phyloP scores from a whole-genome alignment of 2,797 vertebrate genomes.

The Gastrophryne carolinensis region DNA sequence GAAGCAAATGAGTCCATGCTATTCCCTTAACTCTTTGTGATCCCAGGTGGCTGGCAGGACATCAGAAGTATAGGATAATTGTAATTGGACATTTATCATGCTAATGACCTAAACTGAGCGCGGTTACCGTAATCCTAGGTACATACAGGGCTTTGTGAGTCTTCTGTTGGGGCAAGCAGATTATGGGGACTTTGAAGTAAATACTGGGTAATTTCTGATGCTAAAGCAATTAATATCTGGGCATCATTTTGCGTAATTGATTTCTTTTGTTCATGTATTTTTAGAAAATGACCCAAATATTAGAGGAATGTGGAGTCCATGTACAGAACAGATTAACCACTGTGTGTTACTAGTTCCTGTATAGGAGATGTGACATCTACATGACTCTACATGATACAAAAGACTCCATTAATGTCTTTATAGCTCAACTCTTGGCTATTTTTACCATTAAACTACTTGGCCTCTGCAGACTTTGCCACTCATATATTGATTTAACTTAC shows the following conservation, averaged over 20 bases:
- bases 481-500: too few relatives aligned
- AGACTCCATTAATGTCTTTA: too few relatives aligned
- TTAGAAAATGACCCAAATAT: neutral
- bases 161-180: neutral
- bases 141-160: neutral
- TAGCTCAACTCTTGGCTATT: too few relatives aligned
- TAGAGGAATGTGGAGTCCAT: neutral
- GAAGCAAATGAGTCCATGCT: constrained; percentile 3
- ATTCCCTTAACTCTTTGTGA: neutral
- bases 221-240: constrained; percentile 12
- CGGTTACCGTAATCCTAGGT: constrained; percentile 28
- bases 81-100: constrained; percentile 15
- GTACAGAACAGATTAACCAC: too few relatives aligned
- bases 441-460: too few relatives aligned
- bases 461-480: too few relatives aligned
- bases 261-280: neutral
- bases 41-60: constrained; percentile 15
- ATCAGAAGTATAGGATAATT: constrained; percentile 31
- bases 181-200: constrained; percentile 18
- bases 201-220: constrained; percentile 12
- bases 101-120: constrained; percentile 27
- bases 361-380: too few relatives aligned
- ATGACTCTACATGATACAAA: too few relatives aligned
- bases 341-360: too few relatives aligned
- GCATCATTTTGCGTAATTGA: constrained; percentile 1